Evolutionary conservation across 1,140 invertebrate species (phyloP).

Genomic region (Drosophila elegans): DNA sequence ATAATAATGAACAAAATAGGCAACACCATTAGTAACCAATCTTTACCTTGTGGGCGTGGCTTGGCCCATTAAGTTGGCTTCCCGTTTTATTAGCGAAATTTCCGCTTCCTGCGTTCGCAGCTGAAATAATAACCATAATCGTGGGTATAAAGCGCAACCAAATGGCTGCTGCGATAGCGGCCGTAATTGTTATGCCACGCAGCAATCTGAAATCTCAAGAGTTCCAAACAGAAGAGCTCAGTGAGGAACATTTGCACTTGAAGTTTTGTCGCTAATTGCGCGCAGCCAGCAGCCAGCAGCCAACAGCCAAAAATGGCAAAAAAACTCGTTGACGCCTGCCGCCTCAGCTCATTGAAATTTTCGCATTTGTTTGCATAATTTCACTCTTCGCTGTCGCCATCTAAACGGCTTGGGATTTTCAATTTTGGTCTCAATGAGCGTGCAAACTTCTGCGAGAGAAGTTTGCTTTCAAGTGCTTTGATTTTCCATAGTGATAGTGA

Average conservation of each 20-base stretch:
- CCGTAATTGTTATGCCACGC: conserved; percentile 43
- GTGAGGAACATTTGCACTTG: conserved; percentile 16
- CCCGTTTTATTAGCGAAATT: conserved; percentile 59
- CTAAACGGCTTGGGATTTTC: conserved; percentile 36
- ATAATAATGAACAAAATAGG: conserved; percentile 20
- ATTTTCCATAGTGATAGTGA: neutral
- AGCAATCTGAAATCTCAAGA: conserved; percentile 23
- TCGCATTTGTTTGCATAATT: conserved; percentile 54
- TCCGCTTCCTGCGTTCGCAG: conserved; percentile 48
- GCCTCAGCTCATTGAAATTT: conserved; percentile 45
- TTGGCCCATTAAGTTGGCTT: conserved; percentile 18
- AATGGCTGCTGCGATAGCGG: conserved; percentile 47
- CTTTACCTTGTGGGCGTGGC: conserved; percentile 11
- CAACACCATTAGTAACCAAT: conserved; percentile 3
- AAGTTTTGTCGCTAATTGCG: conserved; percentile 40
- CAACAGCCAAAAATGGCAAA: neutral
- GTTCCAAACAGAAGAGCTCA: neutral
- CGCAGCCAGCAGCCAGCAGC: neutral
- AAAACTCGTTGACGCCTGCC: neutral
- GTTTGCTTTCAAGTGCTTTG: conserved; percentile 1
- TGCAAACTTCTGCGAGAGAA: neutral
- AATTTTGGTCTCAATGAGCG: conserved; percentile 7
- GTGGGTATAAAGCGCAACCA: conserved; percentile 57
- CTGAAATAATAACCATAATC: conserved; percentile 58
- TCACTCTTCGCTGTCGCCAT: conserved; percentile 11